phyloP scores from a whole-genome alignment of 2,888 invertebrate genomes.

The Sminthurinus aureus region DNA sequence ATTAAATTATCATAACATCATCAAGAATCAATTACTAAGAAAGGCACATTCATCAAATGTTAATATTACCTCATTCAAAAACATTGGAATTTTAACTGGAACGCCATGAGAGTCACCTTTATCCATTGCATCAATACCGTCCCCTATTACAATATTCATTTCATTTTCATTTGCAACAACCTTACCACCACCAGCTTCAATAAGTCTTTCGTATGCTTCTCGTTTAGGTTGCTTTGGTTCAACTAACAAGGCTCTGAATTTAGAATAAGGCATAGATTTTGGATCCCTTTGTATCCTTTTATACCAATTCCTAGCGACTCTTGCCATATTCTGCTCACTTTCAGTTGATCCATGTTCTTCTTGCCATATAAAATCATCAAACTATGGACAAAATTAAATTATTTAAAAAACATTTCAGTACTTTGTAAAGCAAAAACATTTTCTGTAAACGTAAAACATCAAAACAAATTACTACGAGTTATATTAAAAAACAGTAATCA shows the following conservation, averaged over 20 bases:
- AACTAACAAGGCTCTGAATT: constrained; percentile 63
- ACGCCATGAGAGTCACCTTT: neutral
- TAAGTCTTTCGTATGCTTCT: constrained; percentile 73
- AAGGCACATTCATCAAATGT: neutral
- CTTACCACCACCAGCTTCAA: constrained; percentile 79
- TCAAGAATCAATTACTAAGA: no score
- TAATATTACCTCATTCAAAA: constrained; percentile 45
- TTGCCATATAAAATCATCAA: constrained; percentile 44
- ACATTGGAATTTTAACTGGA: constrained; percentile 34
- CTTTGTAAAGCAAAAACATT: neutral
- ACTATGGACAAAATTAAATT: constrained; percentile 9
- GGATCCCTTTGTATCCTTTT: constrained; percentile 28
- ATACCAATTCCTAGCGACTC: constrained; percentile 41
- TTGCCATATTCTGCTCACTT: constrained; percentile 42
- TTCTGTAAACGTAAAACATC: neutral
- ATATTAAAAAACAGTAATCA: constrained; percentile 6
- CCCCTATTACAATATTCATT: constrained; percentile 42
- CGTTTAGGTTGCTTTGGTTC: constrained; percentile 70
- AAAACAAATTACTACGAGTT: neutral
- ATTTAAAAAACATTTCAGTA: neutral
- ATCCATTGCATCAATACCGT: constrained; percentile 22
- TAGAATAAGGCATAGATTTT: constrained; percentile 45
- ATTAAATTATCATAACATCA: no score
- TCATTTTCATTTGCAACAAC: constrained; percentile 71
- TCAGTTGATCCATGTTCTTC: constrained; percentile 38